Percentiles rank a stretch among this genome's conserved stretches.
These are phyloP conservation scores for Passer montanus DNA, from an alignment of 2,113 vertebrate species.

Conservation along the genomic window DNA sequence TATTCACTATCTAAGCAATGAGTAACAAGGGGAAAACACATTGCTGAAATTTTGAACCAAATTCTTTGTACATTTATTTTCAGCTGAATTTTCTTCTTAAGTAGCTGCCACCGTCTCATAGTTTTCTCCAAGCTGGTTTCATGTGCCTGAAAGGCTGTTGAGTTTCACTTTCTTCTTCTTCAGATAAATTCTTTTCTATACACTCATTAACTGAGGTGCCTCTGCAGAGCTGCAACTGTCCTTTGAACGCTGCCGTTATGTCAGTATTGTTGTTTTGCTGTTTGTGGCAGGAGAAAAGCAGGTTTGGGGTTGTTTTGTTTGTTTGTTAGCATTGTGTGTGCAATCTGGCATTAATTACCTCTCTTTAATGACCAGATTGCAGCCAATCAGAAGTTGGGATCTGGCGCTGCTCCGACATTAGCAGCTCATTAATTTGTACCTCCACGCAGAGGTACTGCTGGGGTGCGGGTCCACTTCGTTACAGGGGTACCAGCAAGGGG, in stretches of 20 bases:
- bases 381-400: slow-evolving; percentile 28
- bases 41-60: slow-evolving; percentile 29
- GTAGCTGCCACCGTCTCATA: slow-evolving; percentile 29
- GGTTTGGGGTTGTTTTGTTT: slow-evolving; percentile 58
- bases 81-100: slow-evolving; percentile 33
- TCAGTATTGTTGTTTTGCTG: slow-evolving; percentile 41
- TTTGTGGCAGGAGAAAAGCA: slow-evolving; percentile 54
- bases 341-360: slow-evolving; percentile 69
- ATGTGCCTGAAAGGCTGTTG: slow-evolving; percentile 51
- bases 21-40: background rate
- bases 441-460: background rate
- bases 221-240: slow-evolving; percentile 34
- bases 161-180: slow-evolving; percentile 45
- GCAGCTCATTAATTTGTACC: slow-evolving; percentile 33
- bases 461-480: background rate
- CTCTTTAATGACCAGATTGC: slow-evolving; percentile 54
- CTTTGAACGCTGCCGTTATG: slow-evolving; percentile 60
- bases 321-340: slow-evolving; percentile 55
- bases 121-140: slow-evolving; percentile 49
- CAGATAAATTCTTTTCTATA: slow-evolving; percentile 53
- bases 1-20: background rate
- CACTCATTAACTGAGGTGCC: slow-evolving; percentile 54
- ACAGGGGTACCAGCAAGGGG: background rate
- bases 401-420: slow-evolving; percentile 23
- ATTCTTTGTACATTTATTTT: background rate